Evolutionary conservation across 2,888 invertebrate species (phyloP).

Genomic region (Tenthredo distinguenda): DNA sequence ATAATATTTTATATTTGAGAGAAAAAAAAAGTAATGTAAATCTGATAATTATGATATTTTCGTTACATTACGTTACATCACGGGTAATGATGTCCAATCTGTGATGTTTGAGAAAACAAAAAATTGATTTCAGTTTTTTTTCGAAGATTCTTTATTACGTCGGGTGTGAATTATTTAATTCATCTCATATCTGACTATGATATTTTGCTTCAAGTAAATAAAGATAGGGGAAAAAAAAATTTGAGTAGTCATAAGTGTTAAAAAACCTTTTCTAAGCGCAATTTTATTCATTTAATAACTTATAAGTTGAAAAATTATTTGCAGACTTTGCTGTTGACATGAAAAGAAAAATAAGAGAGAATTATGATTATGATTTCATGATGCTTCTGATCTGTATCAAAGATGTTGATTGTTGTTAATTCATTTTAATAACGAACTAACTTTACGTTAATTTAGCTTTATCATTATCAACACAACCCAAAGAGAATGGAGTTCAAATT

Average conservation of each 20-base stretch:
- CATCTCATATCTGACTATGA: not conserved
- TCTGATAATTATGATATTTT: not conserved
- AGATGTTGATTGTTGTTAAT: constrained; percentile 33
- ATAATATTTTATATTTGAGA: not conserved
- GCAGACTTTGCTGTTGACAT: constrained; percentile 4
- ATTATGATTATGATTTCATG: constrained; percentile 3
- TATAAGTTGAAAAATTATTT: not conserved
- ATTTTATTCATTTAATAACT: constrained; percentile 2
- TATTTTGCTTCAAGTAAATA: not conserved
- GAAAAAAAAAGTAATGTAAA: not conserved
- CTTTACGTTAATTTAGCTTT: constrained; percentile 29
- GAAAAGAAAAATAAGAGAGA: not conserved
- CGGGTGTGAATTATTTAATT: not conserved
- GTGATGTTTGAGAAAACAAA: not conserved
- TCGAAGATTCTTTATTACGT: not conserved
- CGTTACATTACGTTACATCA: not conserved
- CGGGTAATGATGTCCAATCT: not conserved
- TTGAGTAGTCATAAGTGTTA: not conserved
- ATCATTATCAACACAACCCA: constrained; percentile 40
- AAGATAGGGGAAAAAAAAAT: not conserved
- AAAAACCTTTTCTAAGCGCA: not conserved
- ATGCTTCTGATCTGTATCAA: constrained; percentile 47
- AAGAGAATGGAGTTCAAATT: constrained; percentile 50
- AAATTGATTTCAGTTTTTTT: not conserved
- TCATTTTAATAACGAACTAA: constrained; percentile 20